phyloP scores from a whole-genome alignment of 1,140 invertebrate species.

The Drosophila auraria region DNA sequence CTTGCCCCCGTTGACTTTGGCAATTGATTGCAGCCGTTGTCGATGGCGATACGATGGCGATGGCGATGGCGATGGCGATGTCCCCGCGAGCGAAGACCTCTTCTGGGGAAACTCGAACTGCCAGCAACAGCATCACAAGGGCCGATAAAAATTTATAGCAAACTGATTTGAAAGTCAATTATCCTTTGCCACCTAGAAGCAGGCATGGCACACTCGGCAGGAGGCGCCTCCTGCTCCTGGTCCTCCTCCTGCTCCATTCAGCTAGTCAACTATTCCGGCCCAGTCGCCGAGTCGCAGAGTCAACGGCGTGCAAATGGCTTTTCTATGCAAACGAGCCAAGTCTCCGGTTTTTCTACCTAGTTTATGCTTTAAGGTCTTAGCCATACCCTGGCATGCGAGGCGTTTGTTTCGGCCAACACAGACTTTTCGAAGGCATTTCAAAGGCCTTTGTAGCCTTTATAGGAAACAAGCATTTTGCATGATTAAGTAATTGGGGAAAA shows the following conservation, averaged over 20 bases:
- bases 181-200: constrained; percentile 64
- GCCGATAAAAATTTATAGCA: constrained; percentile 85
- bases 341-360: constrained; percentile 51
- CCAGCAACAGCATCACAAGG: constrained; percentile 79
- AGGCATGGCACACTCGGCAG: constrained; percentile 12
- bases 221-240: neutral
- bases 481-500: constrained; percentile 18
- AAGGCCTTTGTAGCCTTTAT: neutral
- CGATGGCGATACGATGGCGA: constrained; percentile 31
- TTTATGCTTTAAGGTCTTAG: constrained; percentile 61
- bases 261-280: constrained; percentile 64
- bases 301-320: constrained; percentile 80
- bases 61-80: constrained; percentile 34
- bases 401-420: neutral
- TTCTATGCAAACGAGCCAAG: constrained; percentile 74
- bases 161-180: constrained; percentile 85
- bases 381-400: constrained; percentile 21
- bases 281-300: constrained; percentile 55
- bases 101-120: constrained; percentile 41
- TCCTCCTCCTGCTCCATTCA: neutral
- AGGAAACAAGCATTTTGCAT: constrained; percentile 23
- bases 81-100: constrained; percentile 46
- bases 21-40: constrained; percentile 80
- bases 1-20: constrained; percentile 78
- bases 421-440: neutral